These are phyloP conservation scores for Zaprionus gabonicus DNA, from an alignment of 1,140 invertebrate species.

Conservation along the genomic window DNA sequence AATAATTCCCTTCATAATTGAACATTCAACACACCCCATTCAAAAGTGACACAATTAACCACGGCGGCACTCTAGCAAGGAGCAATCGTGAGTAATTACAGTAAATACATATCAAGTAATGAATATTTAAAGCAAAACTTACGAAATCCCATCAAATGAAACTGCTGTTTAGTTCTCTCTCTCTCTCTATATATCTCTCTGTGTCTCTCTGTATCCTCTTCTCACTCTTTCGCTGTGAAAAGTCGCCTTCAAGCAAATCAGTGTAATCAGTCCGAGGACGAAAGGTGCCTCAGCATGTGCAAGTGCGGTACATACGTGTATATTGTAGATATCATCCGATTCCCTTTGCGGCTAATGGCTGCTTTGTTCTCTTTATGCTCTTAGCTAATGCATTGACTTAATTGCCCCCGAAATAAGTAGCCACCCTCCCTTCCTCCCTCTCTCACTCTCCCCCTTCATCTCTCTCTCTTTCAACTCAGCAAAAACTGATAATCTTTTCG, in stretches of 20 bases:
- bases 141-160: neutral
- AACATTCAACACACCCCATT: neutral
- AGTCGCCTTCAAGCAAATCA: neutral
- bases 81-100: neutral
- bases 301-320: neutral
- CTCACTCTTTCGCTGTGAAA: neutral
- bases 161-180: neutral
- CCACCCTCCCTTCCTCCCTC: neutral
- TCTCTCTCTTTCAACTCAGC: conserved; percentile 3
- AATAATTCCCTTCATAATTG: neutral
- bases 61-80: neutral
- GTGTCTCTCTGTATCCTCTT: neutral
- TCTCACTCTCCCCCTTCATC: neutral
- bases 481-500: conserved; percentile 27
- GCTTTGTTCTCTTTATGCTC: conserved; percentile 3
- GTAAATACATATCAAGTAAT: neutral
- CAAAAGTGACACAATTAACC: neutral
- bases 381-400: conserved; percentile 21
- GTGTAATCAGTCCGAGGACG: neutral
- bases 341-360: conserved; percentile 7
- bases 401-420: conserved; percentile 32
- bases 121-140: neutral
- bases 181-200: too few relatives aligned
- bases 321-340: neutral
- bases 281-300: neutral